Conservation (phyloP, 2,113 vertebrate species). For the Hylia prasina region DNA sequence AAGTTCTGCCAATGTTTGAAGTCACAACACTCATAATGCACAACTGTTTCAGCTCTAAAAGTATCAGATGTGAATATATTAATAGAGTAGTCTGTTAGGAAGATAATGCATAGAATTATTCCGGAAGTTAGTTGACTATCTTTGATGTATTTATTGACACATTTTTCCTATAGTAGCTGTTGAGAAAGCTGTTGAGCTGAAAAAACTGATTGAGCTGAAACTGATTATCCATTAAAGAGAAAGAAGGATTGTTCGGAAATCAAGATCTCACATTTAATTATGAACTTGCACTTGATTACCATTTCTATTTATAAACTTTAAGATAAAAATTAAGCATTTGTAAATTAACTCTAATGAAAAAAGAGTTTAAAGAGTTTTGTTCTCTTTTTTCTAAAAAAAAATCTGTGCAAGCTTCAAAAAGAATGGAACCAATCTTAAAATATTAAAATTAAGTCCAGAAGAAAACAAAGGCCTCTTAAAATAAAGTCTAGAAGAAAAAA, state of each 20-base stretch:
- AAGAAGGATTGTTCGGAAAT: background rate
- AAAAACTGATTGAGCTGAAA: background rate
- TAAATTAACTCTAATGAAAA: background rate
- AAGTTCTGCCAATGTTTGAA: background rate
- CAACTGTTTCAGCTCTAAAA: background rate
- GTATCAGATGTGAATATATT: background rate
- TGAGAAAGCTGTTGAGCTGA: background rate
- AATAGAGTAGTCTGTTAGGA: background rate
- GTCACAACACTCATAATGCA: background rate
- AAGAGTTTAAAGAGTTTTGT: background rate
- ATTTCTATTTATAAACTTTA: background rate
- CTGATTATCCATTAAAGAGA: background rate
- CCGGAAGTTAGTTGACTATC: background rate
- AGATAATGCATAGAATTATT: background rate
- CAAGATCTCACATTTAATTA: background rate
- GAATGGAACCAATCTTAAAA: background rate
- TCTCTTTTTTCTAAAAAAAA: background rate
- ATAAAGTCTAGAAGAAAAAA: background rate
- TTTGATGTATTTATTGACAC: background rate
- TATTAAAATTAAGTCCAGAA: background rate
- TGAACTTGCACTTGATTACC: background rate
- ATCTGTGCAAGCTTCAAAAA: background rate
- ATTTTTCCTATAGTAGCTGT: background rate
- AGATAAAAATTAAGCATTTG: background rate
- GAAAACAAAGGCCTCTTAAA: background rate